A percentile compares a stretch with the other conserved stretches of the same genome.
Evolutionary conservation across 2,113 vertebrate genomes (phyloP).

Genomic region (Mobula birostris): DNA sequence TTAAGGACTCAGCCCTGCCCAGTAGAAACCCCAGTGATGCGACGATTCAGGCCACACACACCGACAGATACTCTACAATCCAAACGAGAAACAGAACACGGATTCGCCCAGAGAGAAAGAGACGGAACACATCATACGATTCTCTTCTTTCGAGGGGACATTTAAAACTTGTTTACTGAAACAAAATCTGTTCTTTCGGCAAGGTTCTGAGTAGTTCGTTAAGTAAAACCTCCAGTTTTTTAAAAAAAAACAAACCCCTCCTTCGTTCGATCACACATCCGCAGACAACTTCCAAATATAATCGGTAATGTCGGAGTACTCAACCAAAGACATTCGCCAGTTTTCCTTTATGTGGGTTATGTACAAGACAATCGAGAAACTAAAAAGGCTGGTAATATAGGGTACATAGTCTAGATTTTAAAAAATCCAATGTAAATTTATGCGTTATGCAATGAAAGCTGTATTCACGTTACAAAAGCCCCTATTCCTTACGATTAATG

Average conservation of each 20-base stretch:
- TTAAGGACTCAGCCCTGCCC: neutral
- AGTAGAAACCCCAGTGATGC: neutral
- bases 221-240: neutral
- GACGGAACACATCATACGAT: neutral
- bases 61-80: neutral
- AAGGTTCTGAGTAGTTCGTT: neutral
- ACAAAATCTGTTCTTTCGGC: neutral
- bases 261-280: neutral
- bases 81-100: neutral
- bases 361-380: neutral
- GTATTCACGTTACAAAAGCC: neutral
- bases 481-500: neutral
- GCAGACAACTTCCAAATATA: neutral
- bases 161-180: slow-evolving; percentile 4
- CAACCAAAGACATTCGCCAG: neutral
- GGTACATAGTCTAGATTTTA: neutral
- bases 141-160: neutral
- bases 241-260: neutral
- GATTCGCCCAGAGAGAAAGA: neutral
- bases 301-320: neutral
- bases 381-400: neutral
- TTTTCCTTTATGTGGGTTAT: neutral
- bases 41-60: slow-evolving; percentile 1
- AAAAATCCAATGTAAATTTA: neutral
- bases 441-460: too few species aligned